Evolutionary conservation across 2,888 invertebrate genomes (phyloP).

Genomic region (Amorpha juglandis): DNA sequence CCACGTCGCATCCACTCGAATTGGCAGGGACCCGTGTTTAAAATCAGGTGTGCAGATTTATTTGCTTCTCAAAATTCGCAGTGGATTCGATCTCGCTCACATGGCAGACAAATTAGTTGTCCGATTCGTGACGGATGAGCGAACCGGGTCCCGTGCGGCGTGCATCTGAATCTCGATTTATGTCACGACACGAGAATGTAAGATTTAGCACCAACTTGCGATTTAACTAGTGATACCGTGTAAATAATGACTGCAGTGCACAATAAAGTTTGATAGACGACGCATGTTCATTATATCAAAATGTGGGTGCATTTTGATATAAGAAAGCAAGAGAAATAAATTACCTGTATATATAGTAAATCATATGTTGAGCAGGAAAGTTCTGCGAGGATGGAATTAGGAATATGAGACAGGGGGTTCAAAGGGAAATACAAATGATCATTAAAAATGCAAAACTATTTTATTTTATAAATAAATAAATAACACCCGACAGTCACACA

Average conservation of each 20-base stretch:
- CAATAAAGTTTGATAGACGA: slow-evolving; percentile 30
- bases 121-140: slow-evolving; percentile 66
- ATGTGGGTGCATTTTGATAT: no score
- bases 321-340: no score
- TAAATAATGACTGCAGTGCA: slow-evolving; percentile 34
- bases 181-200: slow-evolving; percentile 49
- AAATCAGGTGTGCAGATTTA: slow-evolving; percentile 50
- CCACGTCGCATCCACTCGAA: slow-evolving; percentile 30
- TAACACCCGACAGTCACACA: no score
- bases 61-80: slow-evolving; percentile 54
- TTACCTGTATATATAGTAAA: no score
- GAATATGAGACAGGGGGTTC: no score
- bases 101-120: slow-evolving; percentile 75
- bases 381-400: no score
- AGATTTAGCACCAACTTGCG: slow-evolving; percentile 49
- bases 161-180: slow-evolving; percentile 58
- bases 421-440: no score
- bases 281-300: neutral
- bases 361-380: no score
- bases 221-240: slow-evolving; percentile 46
- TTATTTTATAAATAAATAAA: no score
- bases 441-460: no score
- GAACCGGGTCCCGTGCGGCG: slow-evolving; percentile 50
- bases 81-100: slow-evolving; percentile 55
- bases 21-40: slow-evolving; percentile 41